Base-by-base conservation (phyloP, 2,113 vertebrate genomes). In the Ciconia stormi region DNA sequence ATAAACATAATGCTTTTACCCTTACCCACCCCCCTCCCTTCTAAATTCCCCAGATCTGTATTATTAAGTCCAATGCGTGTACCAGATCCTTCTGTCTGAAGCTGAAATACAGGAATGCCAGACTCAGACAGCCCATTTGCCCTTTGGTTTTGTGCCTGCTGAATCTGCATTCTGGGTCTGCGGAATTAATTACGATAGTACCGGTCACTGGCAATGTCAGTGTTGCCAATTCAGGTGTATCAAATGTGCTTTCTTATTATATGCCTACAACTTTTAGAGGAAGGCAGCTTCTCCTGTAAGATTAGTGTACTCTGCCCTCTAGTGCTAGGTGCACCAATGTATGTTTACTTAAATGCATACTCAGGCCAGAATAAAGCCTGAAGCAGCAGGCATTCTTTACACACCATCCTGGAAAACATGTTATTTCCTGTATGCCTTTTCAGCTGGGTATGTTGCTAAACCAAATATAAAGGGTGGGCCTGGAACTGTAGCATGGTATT, bases 1-100 rank as follows among this genome's bases (percentile, higher is more conserved):
- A 98, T 97, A 98, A 97, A 95, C 97, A 96, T 97, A 96, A 98
- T 96, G 96, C 95, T 92, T 96, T 97, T 93, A 95, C 93, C 94
- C 94, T 89, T 89, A 85, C 81, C 67, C 47, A 80, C 21, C 49
- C 62, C 49, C 52, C 59, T 40, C 84, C 76, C 32, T 53, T 87
- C 72, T 95, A 89, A 96, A 95, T 96, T 91, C 69, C 62, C 73
- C 49, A 96, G 94, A 97, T 97, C 92, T 96, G 87, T 83, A 97
- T 94, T 96, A 94, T 92, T 97, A 97, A 95, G 90, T 89, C 93
- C 96, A 97, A 95, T 66, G 85, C 95, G 72, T 49, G 83, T 56
- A 92, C 90, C 93, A 97, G 95, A 94, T 97, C 91, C 87, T 79
- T 91, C 92, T 84, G 65, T 95, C 88, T 95, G 76, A 96, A 94